Percentiles rank a stretch among this genome's conserved stretches.
These are phyloP conservation scores for Gallinago undulata DNA, from an alignment of 2,113 vertebrate species.

Conservation along the genomic window DNA sequence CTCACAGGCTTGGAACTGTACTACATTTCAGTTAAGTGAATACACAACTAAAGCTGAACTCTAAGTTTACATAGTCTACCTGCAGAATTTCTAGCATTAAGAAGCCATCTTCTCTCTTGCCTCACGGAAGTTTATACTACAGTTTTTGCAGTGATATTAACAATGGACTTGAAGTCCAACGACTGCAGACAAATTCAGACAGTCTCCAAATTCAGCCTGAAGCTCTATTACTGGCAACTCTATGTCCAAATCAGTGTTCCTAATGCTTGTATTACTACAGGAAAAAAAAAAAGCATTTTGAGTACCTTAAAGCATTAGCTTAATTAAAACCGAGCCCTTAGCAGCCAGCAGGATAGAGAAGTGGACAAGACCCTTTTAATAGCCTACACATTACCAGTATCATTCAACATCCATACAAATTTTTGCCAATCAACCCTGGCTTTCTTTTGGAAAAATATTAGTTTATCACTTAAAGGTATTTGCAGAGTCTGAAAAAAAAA, in stretches of 20 bases:
- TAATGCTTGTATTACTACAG: neutral
- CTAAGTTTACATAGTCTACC: neutral
- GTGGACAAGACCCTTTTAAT: neutral
- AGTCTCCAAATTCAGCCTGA: neutral
- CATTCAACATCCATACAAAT: neutral
- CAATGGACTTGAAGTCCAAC: neutral
- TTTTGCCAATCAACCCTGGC: neutral
- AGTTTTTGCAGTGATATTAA: neutral
- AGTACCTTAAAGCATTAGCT: neutral
- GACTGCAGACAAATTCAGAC: neutral
- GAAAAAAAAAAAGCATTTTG: neutral
- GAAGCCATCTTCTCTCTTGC: neutral
- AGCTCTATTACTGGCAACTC: neutral
- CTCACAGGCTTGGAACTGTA: neutral
- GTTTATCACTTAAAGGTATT: neutral
- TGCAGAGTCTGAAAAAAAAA: neutral
- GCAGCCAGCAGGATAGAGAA: neutral
- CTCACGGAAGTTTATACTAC: neutral
- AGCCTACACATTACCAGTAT: neutral
- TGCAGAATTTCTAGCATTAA: neutral
- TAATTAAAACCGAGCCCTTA: neutral
- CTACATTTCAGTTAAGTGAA: neutral
- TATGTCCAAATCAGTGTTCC: neutral
- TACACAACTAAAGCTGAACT: neutral
- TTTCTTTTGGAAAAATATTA: neutral